Percentiles rank a stretch among this genome's conserved stretches.
Conservation (phyloP, 2,888 invertebrate genomes). For the Pristionchus arcanus region DNA sequence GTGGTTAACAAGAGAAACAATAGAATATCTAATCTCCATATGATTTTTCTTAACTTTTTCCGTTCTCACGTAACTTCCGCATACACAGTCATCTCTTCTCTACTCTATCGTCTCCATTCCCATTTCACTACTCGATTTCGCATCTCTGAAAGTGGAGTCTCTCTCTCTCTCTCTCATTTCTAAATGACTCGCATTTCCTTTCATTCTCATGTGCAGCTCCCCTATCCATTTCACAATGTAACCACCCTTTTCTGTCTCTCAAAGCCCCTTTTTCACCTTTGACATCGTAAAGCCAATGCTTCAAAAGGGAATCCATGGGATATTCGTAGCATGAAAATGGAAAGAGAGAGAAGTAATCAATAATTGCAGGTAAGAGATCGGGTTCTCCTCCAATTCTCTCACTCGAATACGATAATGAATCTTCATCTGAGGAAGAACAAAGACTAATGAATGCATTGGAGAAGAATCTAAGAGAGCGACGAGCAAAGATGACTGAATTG, state of each 20-base stretch:
- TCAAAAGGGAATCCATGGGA: neutral
- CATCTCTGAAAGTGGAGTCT: constrained; percentile 22
- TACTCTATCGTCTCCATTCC: neutral
- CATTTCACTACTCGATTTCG: constrained; percentile 30
- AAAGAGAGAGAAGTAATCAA: neutral
- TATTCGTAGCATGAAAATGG: neutral
- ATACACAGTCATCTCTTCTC: neutral
- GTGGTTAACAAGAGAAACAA: neutral
- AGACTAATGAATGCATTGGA: neutral
- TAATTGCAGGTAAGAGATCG: constrained; percentile 37
- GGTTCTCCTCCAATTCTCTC: constrained; percentile 20
- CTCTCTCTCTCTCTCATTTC: neutral
- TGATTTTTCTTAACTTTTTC: neutral
- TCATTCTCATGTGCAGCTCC: constrained; percentile 7
- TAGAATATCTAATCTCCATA: neutral
- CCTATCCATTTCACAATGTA: constrained; percentile 44
- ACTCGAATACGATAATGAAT: constrained; percentile 18
- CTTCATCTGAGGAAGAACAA: neutral
- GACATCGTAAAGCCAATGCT: constrained; percentile 28
- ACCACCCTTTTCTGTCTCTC: neutral
- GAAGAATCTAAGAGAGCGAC: constrained; percentile 20
- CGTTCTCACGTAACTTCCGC: neutral
- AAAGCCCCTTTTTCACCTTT: neutral
- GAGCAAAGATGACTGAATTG: constrained; percentile 37
- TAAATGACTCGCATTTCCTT: constrained; percentile 41